Evolutionary conservation across 2,797 vertebrate species (phyloP), one percentile per base, ranked within the genome.

Genomic region (Distichodus sexfasciatus): DNA sequence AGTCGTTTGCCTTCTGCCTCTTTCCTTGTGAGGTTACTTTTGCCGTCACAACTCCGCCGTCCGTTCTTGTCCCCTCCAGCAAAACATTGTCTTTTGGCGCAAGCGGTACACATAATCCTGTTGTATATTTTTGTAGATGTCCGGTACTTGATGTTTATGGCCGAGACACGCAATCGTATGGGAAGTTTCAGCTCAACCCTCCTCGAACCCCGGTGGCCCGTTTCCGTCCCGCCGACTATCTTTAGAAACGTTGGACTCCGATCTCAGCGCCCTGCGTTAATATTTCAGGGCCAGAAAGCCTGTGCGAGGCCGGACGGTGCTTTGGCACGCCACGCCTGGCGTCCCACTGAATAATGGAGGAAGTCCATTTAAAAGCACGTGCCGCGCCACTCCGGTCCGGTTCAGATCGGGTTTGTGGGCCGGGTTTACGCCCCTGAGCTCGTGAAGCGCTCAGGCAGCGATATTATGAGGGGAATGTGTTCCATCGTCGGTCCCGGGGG

Each of bases 81-180:
- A 55, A 60, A 54, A 29, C 54, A 35, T 40, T 60, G 74, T 65
- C 70, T 51, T 35, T 47, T 73, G 69, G 73, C 36, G 54, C 69
- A 76, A 76, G 65, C 28, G 21, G 50, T 36, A 62, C 60, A 69
- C 54, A 66, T 69, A 54, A 65, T 73, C 46, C 41, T 35, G 31
- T 44, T 38, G 47, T 50, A 40, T 41, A 31, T 65, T 55, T 73
- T 75, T 53, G 65, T 64, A 65, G 60, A 58, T 35, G 10, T 11
- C 21, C 43, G 1, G 28, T 53, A 55, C 36, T 58, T 11, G 0
- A 43, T 29, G n/a, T 29, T 51, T 40, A 72, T 17, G 1, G 2
- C 48, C 43, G 28, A 28, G 4, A 43, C 19, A 36, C 19, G 6
- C 3, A 8, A 24, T 50, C 33, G 43, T n/a, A 28, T 40, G 55